Conservation (phyloP, 2,113 vertebrate genomes). For the Serinus canaria region DNA sequence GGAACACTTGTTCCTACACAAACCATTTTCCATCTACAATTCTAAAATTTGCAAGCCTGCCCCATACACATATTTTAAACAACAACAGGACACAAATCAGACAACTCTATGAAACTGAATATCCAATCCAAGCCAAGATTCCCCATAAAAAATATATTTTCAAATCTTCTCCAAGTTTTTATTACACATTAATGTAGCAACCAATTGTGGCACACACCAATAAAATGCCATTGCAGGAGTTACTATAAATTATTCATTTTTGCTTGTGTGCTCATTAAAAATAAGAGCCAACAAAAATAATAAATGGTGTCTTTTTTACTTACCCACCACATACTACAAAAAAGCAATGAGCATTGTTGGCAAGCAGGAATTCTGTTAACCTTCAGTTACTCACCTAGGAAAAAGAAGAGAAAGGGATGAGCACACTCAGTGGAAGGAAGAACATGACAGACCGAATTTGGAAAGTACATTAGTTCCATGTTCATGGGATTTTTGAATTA, state of each 20-base stretch:
- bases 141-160: neutral
- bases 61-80: neutral
- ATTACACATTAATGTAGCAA: neutral
- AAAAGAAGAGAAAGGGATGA: neutral
- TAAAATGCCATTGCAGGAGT: neutral
- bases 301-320: conserved; percentile 53
- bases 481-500: neutral
- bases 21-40: neutral
- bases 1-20: neutral
- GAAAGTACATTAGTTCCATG: rapidly evolving
- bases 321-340: conserved; percentile 64
- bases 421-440: neutral
- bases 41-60: neutral
- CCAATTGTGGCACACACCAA: neutral
- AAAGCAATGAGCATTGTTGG: conserved; percentile 38
- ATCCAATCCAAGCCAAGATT: neutral
- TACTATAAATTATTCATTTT: neutral
- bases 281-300: neutral
- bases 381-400: conserved; percentile 78
- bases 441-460: rapidly evolving
- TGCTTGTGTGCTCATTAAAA: neutral
- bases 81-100: neutral
- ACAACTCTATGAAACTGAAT: neutral
- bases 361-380: conserved; percentile 58
- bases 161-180: rapidly evolving